Evolutionary conservation across 2,113 vertebrate species (phyloP).

Genomic region (Burhinus bistriatus): DNA sequence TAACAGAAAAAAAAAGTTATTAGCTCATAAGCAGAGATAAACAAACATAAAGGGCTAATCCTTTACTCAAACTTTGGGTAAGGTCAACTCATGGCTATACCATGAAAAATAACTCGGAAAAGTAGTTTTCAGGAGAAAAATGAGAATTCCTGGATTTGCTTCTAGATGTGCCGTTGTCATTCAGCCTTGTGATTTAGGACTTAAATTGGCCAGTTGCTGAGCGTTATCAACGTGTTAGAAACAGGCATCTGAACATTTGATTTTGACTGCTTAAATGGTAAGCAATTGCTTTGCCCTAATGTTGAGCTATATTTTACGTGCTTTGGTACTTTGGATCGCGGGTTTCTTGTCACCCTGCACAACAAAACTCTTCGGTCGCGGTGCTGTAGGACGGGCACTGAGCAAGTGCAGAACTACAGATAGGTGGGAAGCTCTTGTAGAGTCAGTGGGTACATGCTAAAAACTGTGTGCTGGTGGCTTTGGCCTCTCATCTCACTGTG

Average conservation of each 20-base stretch:
- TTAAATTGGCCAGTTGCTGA: not conserved
- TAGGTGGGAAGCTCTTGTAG: accelerated
- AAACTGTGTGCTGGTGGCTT: not conserved
- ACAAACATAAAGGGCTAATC: not conserved
- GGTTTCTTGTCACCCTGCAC: not conserved
- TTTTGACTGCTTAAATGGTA: not conserved
- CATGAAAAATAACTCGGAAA: not conserved
- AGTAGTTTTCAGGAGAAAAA: not conserved
- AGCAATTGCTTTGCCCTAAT: not conserved
- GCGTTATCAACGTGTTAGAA: accelerated
- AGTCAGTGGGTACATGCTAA: not conserved
- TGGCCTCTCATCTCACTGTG: not conserved
- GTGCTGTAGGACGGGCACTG: not conserved
- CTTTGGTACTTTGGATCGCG: not conserved
- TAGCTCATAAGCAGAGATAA: not conserved
- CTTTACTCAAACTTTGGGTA: not conserved
- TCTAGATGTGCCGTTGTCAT: not conserved
- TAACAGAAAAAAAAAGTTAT: not conserved
- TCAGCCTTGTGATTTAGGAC: not conserved
- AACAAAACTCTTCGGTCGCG: accelerated
- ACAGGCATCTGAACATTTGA: not conserved
- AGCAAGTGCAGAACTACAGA: not conserved
- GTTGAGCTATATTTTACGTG: not conserved
- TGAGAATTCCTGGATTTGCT: not conserved
- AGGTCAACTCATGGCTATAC: not conserved